Base-by-base conservation (phyloP, 2,797 vertebrate genomes). In the Malacoraja senta region DNA sequence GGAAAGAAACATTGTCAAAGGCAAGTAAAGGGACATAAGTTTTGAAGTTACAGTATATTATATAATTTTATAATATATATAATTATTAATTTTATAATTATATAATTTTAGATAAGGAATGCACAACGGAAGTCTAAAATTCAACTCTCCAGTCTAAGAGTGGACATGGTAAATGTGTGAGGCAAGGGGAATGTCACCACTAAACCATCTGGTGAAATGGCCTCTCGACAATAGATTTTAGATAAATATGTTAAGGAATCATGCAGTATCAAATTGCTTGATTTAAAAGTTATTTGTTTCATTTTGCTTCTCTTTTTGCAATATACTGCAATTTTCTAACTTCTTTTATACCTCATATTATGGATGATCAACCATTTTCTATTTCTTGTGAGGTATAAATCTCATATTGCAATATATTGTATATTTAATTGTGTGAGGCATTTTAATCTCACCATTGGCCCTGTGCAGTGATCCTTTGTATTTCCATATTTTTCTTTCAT, bases 401-500 rank as follows among this genome's bases (percentile, higher is more conserved):
- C 68, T 88, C 61, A 88, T 17, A 68, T 21, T 35, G 84, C 61
- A 88, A 88, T 88, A 88, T 35, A 88, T 88, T 88, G 84, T 88
- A 68, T 21, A 35, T 63, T 88, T 88, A 88, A 88, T 88, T 88
- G 84, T 88, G 15, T 88, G 84, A 88, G 84, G 61, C 84, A 88
- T 68, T 88, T 88, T 88, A 88, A 88, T 88, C 84, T 88, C 32
- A 68, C 61, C 84, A 88, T 88, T 88, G 84, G n/a, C 63, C 84
- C 53, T 88, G 84, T 68, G 65, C 84, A 88, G 84, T 88, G 84
- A 88, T 88, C 84, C 84, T 68, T 88, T 88, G 84, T 35, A 88
- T 88, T 68, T 88, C 84, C 84, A 88, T 88, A 88, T 68, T 88
- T 88, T 88, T 35, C 61, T 88, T 88, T 88, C 63, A 88, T 88